phyloP scores from a whole-genome alignment of 2,113 vertebrate species.

The Microtus oregoni region DNA sequence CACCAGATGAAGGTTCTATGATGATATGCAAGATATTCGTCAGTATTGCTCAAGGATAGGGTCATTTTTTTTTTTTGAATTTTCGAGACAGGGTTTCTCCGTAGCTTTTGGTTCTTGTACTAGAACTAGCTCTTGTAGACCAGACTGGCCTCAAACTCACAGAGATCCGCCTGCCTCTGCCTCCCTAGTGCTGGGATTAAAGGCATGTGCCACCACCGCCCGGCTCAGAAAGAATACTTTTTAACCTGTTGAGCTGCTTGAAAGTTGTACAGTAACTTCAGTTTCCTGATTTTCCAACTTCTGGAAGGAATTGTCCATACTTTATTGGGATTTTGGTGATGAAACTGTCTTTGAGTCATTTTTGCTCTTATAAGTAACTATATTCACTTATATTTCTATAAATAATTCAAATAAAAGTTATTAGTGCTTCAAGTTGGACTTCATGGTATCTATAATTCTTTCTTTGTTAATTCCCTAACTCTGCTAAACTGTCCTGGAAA shows the following conservation, averaged over 20 bases:
- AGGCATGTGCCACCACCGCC: no score
- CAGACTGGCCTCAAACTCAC: no score
- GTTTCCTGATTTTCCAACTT: not conserved
- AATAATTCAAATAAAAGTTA: not conserved
- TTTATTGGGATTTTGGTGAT: not conserved
- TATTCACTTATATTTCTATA: not conserved
- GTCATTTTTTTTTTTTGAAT: no score
- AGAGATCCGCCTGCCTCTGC: no score
- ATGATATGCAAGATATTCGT: no score
- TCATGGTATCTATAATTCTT: no score
- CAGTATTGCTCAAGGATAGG: no score
- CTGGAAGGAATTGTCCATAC: not conserved
- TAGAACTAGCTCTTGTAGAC: no score
- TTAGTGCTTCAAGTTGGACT: not conserved
- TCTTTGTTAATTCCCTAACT: not conserved
- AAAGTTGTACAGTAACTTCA: not conserved
- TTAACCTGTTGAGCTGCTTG: not conserved
- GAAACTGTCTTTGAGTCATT: not conserved
- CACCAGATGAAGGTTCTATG: no score
- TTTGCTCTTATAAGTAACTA: not conserved
- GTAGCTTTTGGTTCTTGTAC: no score
- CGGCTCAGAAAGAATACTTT: not conserved
- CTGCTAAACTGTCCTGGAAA: not conserved
- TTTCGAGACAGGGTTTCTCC: no score
- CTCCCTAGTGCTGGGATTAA: no score